Base-by-base conservation (phyloP, 2,797 vertebrate species). In the Acestrorhynchus altus region DNA sequence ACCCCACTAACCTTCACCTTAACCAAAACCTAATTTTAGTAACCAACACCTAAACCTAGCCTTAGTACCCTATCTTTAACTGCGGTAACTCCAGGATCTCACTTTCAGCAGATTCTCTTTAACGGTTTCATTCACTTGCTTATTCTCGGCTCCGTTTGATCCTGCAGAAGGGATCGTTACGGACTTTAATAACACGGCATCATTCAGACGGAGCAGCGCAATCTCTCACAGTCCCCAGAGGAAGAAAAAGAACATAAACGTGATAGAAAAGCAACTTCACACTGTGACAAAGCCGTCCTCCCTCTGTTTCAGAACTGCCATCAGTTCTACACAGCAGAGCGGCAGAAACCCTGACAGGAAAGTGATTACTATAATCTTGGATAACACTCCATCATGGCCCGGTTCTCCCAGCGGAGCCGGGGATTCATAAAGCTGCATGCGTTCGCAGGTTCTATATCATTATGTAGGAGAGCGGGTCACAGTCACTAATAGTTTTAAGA, bases 351-450 rank as follows among this genome's bases (percentile, higher is more conserved):
- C 24, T 51, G n/a, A 39, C 46, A 44, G 39, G 42, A 77, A 51
- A 60, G 16, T 51, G 65, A 67, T 68, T 71, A 71, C 59, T 54
- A 8, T 40, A 75, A 77, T 66, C 59, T 68, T 4, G 42, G 20
- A 49, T 61, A 68, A 67, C 73, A 79, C 76, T 72, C 76, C 63
- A 73, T 47, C 46, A 52, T 28, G 47, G 61, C 44, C 24, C 70
- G 35, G 15, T 28, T 73, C 11, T 31, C 26, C 7, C 11, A 54
- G 46, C 59, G 9, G 61, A 60, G 57, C 9, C 61, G n/a, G 28
- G 42, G 9, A 65, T 60, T 47, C 39, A 72, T 40, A n/a, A 9
- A 46, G 12, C 44, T 15, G 1, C 47, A 49, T 16, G 6, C n/a
- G n/a, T 28, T 57, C 15, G 15, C 54, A 4, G 15, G 24, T 28